Conservation (phyloP, 2,888 invertebrate genomes). For the Cremastinae sp. region DNA sequence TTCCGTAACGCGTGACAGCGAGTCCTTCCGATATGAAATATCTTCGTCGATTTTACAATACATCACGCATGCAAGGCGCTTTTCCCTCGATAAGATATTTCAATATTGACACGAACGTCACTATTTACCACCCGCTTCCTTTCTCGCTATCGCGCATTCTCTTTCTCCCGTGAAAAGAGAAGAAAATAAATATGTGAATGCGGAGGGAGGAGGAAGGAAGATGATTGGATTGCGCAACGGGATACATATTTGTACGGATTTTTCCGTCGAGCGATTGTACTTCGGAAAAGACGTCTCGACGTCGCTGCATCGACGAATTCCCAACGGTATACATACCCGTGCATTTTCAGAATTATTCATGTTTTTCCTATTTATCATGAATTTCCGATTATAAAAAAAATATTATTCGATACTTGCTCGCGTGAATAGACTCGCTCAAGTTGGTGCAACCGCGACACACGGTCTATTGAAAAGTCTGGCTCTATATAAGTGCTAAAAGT, state of each 20-base stretch:
- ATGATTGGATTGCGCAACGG: conserved; percentile 44
- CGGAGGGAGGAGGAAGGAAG: conserved; percentile 23
- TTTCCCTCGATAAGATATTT: conserved; percentile 75
- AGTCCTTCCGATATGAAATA: conserved; percentile 3
- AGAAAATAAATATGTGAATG: conserved; percentile 58
- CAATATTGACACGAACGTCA: conserved; percentile 76
- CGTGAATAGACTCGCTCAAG: too few species aligned
- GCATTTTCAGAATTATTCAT: not conserved
- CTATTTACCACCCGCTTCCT: conserved; percentile 70
- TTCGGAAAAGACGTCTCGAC: conserved; percentile 58
- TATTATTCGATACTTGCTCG: not conserved
- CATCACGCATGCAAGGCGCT: conserved; percentile 71
- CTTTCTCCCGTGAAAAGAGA: conserved; percentile 42
- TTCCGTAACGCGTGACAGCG: not conserved
- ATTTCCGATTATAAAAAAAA: not conserved
- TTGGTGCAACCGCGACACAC: too few species aligned
- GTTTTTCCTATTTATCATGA: not conserved
- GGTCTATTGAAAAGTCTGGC: too few species aligned
- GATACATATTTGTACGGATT: conserved; percentile 75
- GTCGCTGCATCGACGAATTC: conserved; percentile 23
- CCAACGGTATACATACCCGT: conserved; percentile 19
- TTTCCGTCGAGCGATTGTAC: conserved; percentile 68
- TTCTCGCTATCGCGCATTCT: conserved; percentile 15
- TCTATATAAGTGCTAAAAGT: too few species aligned
- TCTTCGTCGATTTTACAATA: conserved; percentile 56